Base-by-base conservation (phyloP, 2,888 invertebrate genomes). In the Abrostola tripartita region DNA sequence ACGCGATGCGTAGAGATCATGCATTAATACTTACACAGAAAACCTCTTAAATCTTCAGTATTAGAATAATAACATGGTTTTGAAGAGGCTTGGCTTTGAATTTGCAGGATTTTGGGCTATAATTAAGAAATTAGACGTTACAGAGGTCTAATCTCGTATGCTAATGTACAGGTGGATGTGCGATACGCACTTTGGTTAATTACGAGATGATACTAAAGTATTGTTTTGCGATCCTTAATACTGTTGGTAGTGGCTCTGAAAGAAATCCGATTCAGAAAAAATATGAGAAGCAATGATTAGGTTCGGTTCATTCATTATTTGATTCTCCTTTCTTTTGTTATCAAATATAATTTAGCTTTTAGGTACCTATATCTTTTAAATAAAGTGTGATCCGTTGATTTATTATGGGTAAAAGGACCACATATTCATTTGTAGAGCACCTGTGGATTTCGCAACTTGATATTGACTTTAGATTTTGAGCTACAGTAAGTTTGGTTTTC, bases 1-100 rank as follows among this genome's bases (percentile, higher is more conserved):
- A 85, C 82, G 81, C 77, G 78, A 85, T 83, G 82, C 68, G 77
- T 77, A 72, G 76, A 82, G 81, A 85, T 83, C 82, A 71, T 72
- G 55, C 78, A 74, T 78, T 87, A 88, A 85, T 84, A 82, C 76
- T 82, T 76, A 76, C 65, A 63, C 64, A 69, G 72, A 73, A 72
- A 73, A 68, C 68, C 68, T 41, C 51, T 65, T 75, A 79, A 84
- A 74, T 68, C 74, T 78, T 77, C 74, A 63, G 83, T 85, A 88
- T 91, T 90, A 90, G 88, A 91, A 87, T 92, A 92, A 92, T 91
- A 81, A 91, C 87, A 88, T 81, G 80, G 12, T 63, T 61, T 64
- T 47, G 37, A 35, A 50, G 63, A 76, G 62, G 60, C 66, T 66
- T 54, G n/a, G 42, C 47, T 72, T 67, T 62, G 61, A 47, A 47